Conservation (phyloP, 2,888 invertebrate species). For the Caenorhabditis panamensis region DNA sequence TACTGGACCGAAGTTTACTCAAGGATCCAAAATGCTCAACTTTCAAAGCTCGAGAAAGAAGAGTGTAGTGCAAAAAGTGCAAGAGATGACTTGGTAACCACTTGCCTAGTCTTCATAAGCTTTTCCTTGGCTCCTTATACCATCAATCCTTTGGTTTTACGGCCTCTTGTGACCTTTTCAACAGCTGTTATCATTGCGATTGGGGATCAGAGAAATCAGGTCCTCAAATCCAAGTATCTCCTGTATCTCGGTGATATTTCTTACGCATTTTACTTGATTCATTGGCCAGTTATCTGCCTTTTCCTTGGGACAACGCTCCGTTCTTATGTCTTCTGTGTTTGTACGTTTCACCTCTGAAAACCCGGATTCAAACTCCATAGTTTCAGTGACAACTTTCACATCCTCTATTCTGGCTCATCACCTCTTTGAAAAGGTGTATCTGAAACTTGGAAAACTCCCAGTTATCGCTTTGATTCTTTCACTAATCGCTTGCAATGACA, state of each 20-base stretch:
- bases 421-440: conserved; percentile 25
- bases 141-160: conserved; percentile 12
- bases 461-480: neutral
- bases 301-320: neutral
- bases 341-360: conserved; percentile 11
- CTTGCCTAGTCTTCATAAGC: conserved; percentile 6
- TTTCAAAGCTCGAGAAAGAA: too few species aligned
- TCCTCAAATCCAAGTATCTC: conserved; percentile 13
- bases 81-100: conserved; percentile 11
- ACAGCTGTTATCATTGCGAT: conserved; percentile 38
- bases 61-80: neutral
- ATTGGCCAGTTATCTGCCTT: conserved; percentile 40
- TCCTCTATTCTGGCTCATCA: conserved; percentile 25
- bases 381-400: conserved; percentile 16
- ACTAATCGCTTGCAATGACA: conserved; percentile 10
- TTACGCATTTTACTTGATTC: conserved; percentile 34
- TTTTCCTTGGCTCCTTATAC: conserved; percentile 30
- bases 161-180: conserved; percentile 43
- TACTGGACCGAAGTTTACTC: conserved; percentile 34
- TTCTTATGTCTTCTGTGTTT: conserved; percentile 6
- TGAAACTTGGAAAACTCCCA: conserved; percentile 3
- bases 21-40: conserved; percentile 29
- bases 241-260: conserved; percentile 31
- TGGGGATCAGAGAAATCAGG: conserved; percentile 27
- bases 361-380: too few species aligned